phyloP scores from a whole-genome alignment of 2,797 vertebrate species.

The Ctenochaetus hawaiiensis region DNA sequence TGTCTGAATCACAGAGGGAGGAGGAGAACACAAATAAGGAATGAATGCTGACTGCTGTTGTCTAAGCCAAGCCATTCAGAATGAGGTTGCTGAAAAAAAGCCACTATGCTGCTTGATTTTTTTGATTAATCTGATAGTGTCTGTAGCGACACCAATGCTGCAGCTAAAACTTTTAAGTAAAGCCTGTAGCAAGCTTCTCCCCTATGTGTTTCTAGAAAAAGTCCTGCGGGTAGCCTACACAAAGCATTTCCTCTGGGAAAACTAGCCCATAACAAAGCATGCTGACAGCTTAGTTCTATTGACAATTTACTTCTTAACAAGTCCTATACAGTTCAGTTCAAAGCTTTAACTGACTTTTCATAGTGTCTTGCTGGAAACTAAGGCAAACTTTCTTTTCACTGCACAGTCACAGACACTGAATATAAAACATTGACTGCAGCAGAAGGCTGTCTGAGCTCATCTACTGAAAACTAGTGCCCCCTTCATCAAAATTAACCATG shows the following conservation, averaged over 20 bases:
- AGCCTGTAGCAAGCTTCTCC: slow-evolving; percentile 13
- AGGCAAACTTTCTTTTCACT: background rate
- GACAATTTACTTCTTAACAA: background rate
- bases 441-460: background rate
- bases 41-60: background rate
- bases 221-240: background rate
- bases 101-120: background rate
- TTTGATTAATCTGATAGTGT: slow-evolving; percentile 6
- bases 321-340: background rate
- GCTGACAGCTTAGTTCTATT: slow-evolving; percentile 1
- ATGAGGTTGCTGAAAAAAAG: background rate
- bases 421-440: background rate
- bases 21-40: background rate
- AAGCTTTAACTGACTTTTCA: background rate
- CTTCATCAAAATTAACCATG: background rate
- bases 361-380: background rate
- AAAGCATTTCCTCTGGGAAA: slow-evolving; percentile 15
- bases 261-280: background rate
- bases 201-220: background rate
- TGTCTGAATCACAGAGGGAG: too few relatives aligned
- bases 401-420: background rate
- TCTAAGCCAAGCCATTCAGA: slow-evolving; percentile 4
- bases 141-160: background rate
- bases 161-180: background rate
- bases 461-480: slow-evolving; percentile 1